phyloP scores from a whole-genome alignment of 1,140 invertebrate genomes.

The Drosophila pseudoananassae region DNA sequence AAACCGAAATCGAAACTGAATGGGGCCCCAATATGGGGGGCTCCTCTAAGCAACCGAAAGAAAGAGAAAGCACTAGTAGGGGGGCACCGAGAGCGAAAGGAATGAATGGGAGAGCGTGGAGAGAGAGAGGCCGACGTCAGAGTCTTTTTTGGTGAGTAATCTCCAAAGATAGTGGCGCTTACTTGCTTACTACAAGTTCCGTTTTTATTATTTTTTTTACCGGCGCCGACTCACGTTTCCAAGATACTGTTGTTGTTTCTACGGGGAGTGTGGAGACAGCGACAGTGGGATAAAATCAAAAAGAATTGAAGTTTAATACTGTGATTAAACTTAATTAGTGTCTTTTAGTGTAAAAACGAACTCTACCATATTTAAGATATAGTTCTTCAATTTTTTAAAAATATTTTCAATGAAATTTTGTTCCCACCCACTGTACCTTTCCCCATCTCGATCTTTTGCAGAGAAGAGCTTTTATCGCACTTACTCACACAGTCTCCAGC shows the following conservation, averaged over 20 bases:
- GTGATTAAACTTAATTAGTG: no score
- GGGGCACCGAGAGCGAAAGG: not conserved
- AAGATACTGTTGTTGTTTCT: constrained; percentile 29
- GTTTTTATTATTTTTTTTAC: constrained; percentile 26
- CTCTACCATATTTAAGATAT: no score
- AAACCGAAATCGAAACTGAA: constrained; percentile 74
- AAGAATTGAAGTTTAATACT: not conserved
- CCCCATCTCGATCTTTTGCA: constrained; percentile 4
- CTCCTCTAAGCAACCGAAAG: constrained; percentile 9
- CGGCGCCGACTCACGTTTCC: constrained; percentile 50
- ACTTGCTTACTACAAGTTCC: constrained; percentile 54
- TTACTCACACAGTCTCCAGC: constrained; percentile 23
- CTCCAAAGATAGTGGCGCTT: constrained; percentile 31
- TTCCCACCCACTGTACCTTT: constrained; percentile 25
- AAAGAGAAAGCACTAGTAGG: constrained; percentile 2
- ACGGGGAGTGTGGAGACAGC: constrained; percentile 25
- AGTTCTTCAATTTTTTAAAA: no score
- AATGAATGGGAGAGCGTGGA: not conserved
- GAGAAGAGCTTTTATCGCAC: constrained; percentile 45
- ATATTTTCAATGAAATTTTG: not conserved
- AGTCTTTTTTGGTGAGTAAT: constrained; percentile 37
- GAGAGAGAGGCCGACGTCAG: constrained; percentile 2
- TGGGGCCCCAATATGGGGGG: constrained; percentile 26
- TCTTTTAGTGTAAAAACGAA: no score
- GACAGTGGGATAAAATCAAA: constrained; percentile 13